phyloP scores from a whole-genome alignment of 1,140 invertebrate species.

The Drosophila lowei region DNA sequence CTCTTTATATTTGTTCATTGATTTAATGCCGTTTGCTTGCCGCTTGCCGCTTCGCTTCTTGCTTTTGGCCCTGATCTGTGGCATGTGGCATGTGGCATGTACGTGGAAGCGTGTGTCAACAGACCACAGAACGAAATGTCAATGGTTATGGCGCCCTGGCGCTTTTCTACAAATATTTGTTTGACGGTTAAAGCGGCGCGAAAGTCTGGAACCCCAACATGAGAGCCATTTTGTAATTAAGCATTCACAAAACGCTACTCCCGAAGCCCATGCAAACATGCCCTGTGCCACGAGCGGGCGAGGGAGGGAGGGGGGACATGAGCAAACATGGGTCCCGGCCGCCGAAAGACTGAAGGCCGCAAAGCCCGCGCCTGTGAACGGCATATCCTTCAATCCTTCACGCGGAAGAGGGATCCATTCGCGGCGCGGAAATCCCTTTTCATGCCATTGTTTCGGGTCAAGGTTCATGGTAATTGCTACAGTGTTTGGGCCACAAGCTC shows the following conservation, averaged over 20 bases:
- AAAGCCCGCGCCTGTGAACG: conserved; percentile 15
- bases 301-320: conserved; percentile 16
- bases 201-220: conserved; percentile 40
- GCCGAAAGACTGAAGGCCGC: conserved; percentile 2
- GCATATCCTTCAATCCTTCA: too few relatives aligned
- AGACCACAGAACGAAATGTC: too few relatives aligned
- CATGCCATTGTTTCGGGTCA: conserved; percentile 1
- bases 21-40: conserved; percentile 24
- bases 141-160: conserved; percentile 7
- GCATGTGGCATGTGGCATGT: conserved; percentile 1
- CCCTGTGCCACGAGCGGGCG: too few relatives aligned
- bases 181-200: conserved; percentile 23
- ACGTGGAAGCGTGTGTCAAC: conserved; percentile 29
- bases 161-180: conserved; percentile 42
- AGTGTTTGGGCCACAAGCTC: conserved; percentile 12
- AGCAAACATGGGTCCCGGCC: background rate
- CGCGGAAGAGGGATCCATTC: too few relatives aligned
- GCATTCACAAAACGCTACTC: conserved; percentile 67
- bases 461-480: conserved; percentile 26
- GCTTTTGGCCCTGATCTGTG: conserved; percentile 8
- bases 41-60: conserved; percentile 6
- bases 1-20: conserved; percentile 34
- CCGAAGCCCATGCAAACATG: conserved; percentile 1
- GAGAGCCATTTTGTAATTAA: conserved; percentile 67
- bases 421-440: background rate